phyloP scores from a whole-genome alignment of 2,797 vertebrate genomes.

The Enteromius thamalakanensis region DNA sequence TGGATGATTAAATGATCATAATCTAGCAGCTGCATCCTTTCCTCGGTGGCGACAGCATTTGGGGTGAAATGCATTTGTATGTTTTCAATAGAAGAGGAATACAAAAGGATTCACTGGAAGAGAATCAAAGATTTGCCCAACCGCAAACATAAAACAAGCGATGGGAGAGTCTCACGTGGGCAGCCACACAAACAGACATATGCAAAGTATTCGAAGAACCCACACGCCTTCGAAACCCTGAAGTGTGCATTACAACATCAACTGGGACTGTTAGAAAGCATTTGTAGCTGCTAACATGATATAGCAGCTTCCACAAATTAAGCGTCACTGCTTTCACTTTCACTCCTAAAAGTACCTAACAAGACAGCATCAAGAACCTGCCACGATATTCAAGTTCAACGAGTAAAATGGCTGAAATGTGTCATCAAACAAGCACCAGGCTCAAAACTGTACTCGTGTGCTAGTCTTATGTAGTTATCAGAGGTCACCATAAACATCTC shows the following conservation, averaged over 20 bases:
- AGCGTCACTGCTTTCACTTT: constrained; percentile 26
- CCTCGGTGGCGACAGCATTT: not conserved
- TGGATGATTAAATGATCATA: not conserved
- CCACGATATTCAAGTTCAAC: not conserved
- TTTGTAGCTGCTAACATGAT: not conserved
- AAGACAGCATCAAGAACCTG: constrained; percentile 4
- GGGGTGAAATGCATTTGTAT: not conserved
- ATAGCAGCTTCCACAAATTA: not conserved
- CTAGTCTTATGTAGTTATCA: constrained; percentile 10
- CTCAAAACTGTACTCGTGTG: not conserved
- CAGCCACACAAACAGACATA: not conserved
- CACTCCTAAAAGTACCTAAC: constrained; percentile 24
- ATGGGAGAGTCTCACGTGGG: constrained; percentile 21
- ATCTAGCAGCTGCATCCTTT: constrained; percentile 16
- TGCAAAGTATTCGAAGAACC: constrained; percentile 17
- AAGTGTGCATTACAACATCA: not conserved
- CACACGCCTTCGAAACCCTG: constrained; percentile 4
- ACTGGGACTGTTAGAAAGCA: constrained; percentile 1
- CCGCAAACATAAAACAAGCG: not conserved
- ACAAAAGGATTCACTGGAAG: constrained; percentile 17
- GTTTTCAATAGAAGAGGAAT: not conserved
- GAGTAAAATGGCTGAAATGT: not conserved
- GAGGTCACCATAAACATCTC: not conserved
- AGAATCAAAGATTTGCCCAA: not conserved
- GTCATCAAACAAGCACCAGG: not conserved